A percentile compares a stretch with the other conserved stretches of the same genome.
phyloP scores from a whole-genome alignment of 1,140 invertebrate species.

The Sarcophaga bullata region DNA sequence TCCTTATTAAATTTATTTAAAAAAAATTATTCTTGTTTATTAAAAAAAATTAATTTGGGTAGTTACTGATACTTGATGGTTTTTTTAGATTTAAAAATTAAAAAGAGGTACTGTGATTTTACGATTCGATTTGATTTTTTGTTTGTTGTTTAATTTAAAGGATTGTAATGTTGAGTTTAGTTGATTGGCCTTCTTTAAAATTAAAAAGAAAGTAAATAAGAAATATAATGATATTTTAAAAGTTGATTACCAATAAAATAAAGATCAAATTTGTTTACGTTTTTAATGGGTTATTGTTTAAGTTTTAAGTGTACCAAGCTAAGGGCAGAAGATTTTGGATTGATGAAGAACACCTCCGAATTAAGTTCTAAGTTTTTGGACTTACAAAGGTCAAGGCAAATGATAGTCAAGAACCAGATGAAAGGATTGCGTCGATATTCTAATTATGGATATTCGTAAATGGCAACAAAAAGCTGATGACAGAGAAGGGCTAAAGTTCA shows the following conservation, averaged over 20 bases:
- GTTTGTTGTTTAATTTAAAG: conserved; percentile 37
- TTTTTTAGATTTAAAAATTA: not conserved
- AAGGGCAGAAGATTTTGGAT: no score
- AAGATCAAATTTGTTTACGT: no score
- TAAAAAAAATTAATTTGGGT: conserved; percentile 15
- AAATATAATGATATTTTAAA: conserved; percentile 45
- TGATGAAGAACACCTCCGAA: no score
- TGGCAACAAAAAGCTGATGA: no score
- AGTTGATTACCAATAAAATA: no score
- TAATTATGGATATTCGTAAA: no score
- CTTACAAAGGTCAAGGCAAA: no score
- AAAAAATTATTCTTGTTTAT: not conserved
- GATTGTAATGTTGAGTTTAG: conserved; percentile 57
- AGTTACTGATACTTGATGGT: conserved; percentile 37
- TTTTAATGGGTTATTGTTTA: no score
- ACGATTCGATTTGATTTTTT: not conserved
- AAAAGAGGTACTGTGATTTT: conserved; percentile 12
- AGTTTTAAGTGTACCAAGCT: no score
- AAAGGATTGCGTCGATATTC: no score
- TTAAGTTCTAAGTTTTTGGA: no score
- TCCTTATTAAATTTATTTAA: conserved; percentile 12
- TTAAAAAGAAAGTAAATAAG: conserved; percentile 47
- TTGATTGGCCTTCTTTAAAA: conserved; percentile 65
- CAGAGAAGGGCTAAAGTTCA: no score
- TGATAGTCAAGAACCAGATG: not conserved